Evolutionary conservation across 35 echinoderm and acorn worm species (phyloP).

Genomic region (Acanthaster planci): DNA sequence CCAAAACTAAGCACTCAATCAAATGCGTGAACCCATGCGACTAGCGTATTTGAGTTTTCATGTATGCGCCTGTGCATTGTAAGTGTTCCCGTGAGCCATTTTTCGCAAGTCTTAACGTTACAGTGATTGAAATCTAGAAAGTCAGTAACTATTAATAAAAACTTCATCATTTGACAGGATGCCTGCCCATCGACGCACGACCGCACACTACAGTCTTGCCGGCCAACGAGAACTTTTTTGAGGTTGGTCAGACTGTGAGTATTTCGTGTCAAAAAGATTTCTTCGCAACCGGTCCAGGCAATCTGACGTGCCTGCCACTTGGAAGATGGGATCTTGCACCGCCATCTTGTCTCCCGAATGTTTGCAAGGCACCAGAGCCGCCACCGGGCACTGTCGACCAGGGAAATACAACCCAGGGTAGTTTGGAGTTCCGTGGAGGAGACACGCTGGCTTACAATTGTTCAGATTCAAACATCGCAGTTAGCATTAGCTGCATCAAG

Average conservation of each 20-base stretch:
- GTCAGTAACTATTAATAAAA: too few relatives aligned
- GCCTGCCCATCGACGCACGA: not conserved
- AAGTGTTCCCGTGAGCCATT: too few relatives aligned
- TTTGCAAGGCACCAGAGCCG: not conserved
- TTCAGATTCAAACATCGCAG: not conserved
- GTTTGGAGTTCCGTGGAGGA: not conserved
- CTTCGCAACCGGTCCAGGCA: not conserved
- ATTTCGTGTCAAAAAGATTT: not conserved
- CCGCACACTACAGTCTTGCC: not conserved
- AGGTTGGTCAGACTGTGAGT: not conserved
- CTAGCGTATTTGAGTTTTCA: too few relatives aligned
- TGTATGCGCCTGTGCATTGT: too few relatives aligned
- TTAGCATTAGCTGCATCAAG: not conserved
- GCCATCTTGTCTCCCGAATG: constrained; percentile 2
- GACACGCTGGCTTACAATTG: not conserved
- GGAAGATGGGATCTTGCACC: not conserved
- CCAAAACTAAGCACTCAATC: too few relatives aligned
- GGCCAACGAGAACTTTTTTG: not conserved
- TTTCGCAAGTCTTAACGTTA: too few relatives aligned
- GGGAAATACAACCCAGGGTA: not conserved
- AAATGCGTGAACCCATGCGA: too few relatives aligned
- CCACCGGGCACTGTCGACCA: not conserved
- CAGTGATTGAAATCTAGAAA: too few relatives aligned
- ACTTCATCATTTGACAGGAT: not conserved
- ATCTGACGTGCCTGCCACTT: not conserved